phyloP scores from a whole-genome alignment of 2,797 vertebrate species.

The Pteropus rufus region DNA sequence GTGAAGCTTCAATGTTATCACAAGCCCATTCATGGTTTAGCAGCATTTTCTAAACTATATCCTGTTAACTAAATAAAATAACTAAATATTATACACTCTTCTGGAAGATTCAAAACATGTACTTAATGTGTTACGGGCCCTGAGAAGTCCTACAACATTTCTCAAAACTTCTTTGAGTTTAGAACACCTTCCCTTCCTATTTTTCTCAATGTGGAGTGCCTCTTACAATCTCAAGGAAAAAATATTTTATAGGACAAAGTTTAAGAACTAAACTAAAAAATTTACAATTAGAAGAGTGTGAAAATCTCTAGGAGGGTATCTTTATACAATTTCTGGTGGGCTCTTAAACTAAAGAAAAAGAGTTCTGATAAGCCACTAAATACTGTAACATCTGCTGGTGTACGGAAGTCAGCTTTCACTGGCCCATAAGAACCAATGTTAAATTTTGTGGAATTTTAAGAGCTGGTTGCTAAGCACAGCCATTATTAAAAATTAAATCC shows the following conservation, averaged over 20 bases:
- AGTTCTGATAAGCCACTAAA: neutral
- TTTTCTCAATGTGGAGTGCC: neutral
- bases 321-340: neutral
- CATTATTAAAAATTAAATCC: conserved; percentile 19
- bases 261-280: neutral
- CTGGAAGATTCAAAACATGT: neutral
- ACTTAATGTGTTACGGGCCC: neutral
- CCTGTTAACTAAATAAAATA: neutral
- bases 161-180: neutral
- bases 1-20: neutral
- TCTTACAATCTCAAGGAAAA: neutral
- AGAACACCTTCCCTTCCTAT: neutral
- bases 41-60: neutral
- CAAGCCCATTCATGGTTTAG: neutral
- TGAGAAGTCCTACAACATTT: neutral
- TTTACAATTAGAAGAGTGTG: neutral
- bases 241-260: neutral
- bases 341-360: neutral
- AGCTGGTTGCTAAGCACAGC: neutral
- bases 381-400: neutral
- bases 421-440: neutral
- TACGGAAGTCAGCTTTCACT: neutral
- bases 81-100: neutral
- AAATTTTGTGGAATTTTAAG: neutral
- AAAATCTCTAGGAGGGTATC: neutral